These are phyloP conservation scores for Eustalomyia histrio DNA, from an alignment of 2,888 invertebrate genomes.

Conservation along the genomic window DNA sequence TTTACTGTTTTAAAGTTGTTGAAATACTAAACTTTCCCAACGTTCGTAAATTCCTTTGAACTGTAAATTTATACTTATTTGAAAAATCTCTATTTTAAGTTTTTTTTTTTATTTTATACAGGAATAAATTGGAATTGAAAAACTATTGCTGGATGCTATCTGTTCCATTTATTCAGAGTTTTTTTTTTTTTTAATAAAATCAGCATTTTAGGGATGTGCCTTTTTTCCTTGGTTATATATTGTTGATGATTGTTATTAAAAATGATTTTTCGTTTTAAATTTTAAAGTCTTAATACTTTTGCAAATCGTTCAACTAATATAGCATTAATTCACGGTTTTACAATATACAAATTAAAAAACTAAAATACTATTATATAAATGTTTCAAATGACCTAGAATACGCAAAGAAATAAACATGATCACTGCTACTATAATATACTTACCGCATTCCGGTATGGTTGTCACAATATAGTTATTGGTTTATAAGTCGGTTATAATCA, in stretches of 20 bases:
- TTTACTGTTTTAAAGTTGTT: conserved; percentile 53
- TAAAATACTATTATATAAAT: no score
- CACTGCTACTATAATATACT: no score
- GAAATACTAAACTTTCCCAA: conserved; percentile 51
- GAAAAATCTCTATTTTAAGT: background rate
- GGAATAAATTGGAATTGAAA: conserved; percentile 51
- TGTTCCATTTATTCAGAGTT: conserved; percentile 14
- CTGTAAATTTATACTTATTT: conserved; percentile 20
- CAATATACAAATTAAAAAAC: no score
- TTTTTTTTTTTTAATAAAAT: background rate
- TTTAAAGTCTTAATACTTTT: background rate
- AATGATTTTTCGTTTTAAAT: background rate
- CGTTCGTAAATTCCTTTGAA: conserved; percentile 57
- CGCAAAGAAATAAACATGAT: no score
- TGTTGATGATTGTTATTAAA: background rate
- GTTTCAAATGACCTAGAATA: no score
- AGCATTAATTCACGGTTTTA: no score
- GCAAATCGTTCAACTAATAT: no score
- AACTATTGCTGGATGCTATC: background rate
- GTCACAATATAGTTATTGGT: no score
- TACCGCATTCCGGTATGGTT: no score
- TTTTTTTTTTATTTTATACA: background rate
- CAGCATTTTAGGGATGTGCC: background rate
- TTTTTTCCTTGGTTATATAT: background rate
- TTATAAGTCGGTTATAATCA: no score